Conservation (phyloP, 1,140 invertebrate species). For the Meloidogyne hapla region DNA sequence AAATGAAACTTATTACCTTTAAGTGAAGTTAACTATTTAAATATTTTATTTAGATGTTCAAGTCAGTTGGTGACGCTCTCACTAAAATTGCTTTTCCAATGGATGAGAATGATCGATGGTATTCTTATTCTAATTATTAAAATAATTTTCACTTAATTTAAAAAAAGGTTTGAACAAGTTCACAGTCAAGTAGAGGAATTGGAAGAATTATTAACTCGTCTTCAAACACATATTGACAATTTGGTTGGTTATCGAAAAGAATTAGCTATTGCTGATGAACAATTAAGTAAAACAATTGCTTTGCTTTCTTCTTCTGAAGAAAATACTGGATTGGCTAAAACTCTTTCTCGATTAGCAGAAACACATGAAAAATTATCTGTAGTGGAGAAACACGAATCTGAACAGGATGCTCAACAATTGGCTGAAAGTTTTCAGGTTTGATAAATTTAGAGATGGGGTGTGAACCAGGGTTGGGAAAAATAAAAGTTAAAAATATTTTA, state of each 20-base stretch:
- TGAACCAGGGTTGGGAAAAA: no score
- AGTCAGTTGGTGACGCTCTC: conserved; percentile 83
- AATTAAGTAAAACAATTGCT: conserved; percentile 82
- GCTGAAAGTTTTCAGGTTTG: conserved; percentile 64
- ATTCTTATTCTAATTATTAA: no score
- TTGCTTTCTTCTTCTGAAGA: conserved; percentile 91
- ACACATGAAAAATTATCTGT: conserved; percentile 76
- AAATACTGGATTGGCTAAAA: conserved; percentile 82
- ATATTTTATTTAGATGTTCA: conserved; percentile 73
- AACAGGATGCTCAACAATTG: conserved; percentile 88
- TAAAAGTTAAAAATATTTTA: no score
- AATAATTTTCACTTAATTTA: background rate
- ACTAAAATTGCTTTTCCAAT: conserved; percentile 98
- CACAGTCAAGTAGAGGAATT: conserved; percentile 85
- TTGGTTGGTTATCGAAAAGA: conserved; percentile 84
- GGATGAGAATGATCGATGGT: conserved; percentile 98
- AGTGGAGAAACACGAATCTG: conserved; percentile 84
- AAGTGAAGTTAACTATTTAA: no score
- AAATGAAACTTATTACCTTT: no score
- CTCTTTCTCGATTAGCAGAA: conserved; percentile 70
- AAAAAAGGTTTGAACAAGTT: conserved; percentile 83
- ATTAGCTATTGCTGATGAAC: conserved; percentile 76
- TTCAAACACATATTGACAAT: conserved; percentile 83
- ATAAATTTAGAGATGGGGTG: no score
- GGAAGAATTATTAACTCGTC: conserved; percentile 81